A percentile compares a stretch with the other conserved stretches of the same genome.
These are phyloP conservation scores for Tichodroma muraria DNA, from an alignment of 2,113 vertebrate genomes.

Conservation along the genomic window DNA sequence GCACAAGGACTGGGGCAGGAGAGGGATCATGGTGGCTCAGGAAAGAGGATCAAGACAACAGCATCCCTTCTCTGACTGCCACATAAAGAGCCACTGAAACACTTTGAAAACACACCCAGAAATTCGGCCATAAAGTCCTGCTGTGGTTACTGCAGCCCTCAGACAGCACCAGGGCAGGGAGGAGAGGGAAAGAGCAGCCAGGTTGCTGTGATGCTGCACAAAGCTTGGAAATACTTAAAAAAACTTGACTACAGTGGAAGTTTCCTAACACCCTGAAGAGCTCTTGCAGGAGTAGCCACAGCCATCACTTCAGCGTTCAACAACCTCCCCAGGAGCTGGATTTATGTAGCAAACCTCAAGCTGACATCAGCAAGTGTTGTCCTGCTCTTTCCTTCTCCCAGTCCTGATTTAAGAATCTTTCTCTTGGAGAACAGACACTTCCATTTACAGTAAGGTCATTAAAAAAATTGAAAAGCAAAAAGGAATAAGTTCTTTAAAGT, in stretches of 20 bases:
- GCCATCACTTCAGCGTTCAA: background rate
- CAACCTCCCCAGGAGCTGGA: background rate
- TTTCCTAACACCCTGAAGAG: background rate
- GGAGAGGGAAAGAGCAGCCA: background rate
- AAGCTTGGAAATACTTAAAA: background rate
- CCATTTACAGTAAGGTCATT: background rate
- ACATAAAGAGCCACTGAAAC: background rate
- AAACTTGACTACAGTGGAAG: background rate
- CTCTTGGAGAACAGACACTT: background rate
- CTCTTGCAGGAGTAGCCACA: background rate
- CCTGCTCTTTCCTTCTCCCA: background rate
- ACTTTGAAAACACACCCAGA: background rate
- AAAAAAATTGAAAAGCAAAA: background rate
- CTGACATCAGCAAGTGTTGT: background rate
- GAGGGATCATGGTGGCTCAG: too few species aligned
- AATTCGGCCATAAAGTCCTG: background rate
- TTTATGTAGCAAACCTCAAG: background rate
- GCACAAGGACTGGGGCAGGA: background rate
- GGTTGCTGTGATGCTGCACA: background rate
- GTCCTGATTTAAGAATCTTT: background rate
- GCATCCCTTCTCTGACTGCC: background rate
- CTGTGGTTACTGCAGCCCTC: background rate
- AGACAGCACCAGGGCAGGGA: background rate
- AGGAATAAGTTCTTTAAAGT: fast-evolving
- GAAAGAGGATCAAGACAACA: background rate